Conservation (phyloP, 2,113 vertebrate genomes). For the Chloropsis cyanopogon region DNA sequence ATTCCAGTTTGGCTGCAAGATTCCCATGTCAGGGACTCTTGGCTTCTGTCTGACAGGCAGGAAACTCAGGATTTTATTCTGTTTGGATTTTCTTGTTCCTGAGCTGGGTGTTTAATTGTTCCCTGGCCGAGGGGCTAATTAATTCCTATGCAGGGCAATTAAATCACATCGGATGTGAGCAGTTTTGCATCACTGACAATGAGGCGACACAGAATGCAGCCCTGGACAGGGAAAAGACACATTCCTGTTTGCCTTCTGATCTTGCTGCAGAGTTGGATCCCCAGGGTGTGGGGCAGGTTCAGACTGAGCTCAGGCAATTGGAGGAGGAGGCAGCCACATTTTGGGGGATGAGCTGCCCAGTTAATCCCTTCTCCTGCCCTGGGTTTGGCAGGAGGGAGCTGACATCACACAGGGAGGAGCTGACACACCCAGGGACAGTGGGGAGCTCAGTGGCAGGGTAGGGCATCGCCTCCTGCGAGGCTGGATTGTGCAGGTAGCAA, state of each 20-base stretch:
- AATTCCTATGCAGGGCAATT: conserved; percentile 17
- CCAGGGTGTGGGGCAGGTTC: background rate
- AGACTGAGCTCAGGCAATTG: background rate
- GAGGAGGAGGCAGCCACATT: background rate
- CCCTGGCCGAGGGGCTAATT: background rate
- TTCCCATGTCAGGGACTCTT: background rate
- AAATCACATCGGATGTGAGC: background rate
- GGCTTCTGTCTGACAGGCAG: background rate
- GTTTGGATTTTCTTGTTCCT: background rate
- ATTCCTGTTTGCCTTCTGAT: background rate
- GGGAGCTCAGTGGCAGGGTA: background rate
- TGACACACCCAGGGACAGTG: rapidly evolving
- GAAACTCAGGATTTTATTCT: background rate
- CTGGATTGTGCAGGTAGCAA: rapidly evolving
- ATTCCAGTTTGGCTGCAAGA: background rate
- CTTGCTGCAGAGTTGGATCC: background rate
- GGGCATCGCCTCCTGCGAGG: background rate
- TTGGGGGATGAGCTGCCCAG: background rate
- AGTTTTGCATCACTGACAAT: background rate
- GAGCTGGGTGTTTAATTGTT: background rate
- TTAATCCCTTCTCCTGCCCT: background rate
- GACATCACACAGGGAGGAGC: background rate
- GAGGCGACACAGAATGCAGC: background rate
- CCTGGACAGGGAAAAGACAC: background rate
- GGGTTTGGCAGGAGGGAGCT: background rate